Conservation (phyloP, 2,888 invertebrate genomes). For the Chelonus formosanus region DNA sequence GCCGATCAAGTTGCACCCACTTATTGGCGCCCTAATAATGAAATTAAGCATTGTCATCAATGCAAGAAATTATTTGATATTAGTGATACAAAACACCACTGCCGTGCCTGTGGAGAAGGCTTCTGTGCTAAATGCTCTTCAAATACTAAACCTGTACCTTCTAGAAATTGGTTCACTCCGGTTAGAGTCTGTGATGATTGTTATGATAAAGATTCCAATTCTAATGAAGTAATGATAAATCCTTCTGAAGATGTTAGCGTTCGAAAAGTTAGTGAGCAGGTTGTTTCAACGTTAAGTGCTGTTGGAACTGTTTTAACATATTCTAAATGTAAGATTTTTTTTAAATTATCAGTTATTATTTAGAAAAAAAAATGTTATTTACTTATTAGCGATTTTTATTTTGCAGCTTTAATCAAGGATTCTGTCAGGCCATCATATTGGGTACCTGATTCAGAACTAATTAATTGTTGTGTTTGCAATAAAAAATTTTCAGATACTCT, state of each 20-base stretch:
- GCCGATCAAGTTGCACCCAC: constrained; percentile 81
- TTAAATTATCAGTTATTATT: neutral
- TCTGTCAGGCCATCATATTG: constrained; percentile 81
- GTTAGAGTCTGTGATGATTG: constrained; percentile 81
- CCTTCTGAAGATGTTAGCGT: constrained; percentile 67
- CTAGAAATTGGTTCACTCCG: constrained; percentile 75
- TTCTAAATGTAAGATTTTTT: constrained; percentile 71
- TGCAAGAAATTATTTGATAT: constrained; percentile 71
- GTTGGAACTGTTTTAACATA: constrained; percentile 78
- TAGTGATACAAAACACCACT: constrained; percentile 75
- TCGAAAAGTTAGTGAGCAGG: constrained; percentile 75
- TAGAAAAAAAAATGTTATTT: neutral
- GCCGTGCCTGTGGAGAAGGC: constrained; percentile 81
- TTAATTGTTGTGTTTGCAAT: constrained; percentile 73
- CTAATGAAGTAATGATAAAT: constrained; percentile 49
- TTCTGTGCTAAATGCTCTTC: constrained; percentile 79
- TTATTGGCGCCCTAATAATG: constrained; percentile 82
- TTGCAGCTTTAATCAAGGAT: constrained; percentile 74
- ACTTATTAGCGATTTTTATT: neutral
- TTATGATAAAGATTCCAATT: constrained; percentile 62
- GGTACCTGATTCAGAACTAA: constrained; percentile 79
- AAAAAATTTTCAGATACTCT: constrained; percentile 66
- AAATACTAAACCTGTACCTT: constrained; percentile 74
- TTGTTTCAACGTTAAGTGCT: constrained; percentile 76
- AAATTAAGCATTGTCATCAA: constrained; percentile 74